Percentiles rank a stretch among this genome's conserved stretches.
phyloP scores from a whole-genome alignment of 1,140 invertebrate species.

The Reticulitermes speratus region DNA sequence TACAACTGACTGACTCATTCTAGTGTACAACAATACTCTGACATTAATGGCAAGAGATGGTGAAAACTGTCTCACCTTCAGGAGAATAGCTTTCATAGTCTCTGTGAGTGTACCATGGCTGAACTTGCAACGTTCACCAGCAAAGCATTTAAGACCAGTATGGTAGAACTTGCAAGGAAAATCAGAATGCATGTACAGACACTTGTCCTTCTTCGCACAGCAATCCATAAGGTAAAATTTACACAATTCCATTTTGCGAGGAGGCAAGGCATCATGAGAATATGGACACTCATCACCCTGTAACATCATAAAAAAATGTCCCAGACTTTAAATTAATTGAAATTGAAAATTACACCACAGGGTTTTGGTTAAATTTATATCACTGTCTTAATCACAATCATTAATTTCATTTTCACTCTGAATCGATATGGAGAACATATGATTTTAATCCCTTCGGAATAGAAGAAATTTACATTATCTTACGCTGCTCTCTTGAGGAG shows the following conservation, averaged over 20 bases:
- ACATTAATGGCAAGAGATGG: too few species aligned
- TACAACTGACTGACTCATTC: too few species aligned
- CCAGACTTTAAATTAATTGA: neutral
- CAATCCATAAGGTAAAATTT: slow-evolving; percentile 96
- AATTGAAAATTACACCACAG: neutral
- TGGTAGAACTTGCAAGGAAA: slow-evolving; percentile 98
- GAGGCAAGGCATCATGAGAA: slow-evolving; percentile 80
- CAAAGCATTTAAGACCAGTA: slow-evolving; percentile 81
- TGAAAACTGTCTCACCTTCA: slow-evolving; percentile 52
- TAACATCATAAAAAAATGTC: slow-evolving; percentile 37
- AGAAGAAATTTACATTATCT: too few species aligned
- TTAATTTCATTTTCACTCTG: neutral
- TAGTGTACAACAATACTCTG: too few species aligned
- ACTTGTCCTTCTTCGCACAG: slow-evolving; percentile 93
- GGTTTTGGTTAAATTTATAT: neutral
- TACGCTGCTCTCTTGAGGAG: too few species aligned
- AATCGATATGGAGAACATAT: neutral
- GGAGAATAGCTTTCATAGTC: slow-evolving; percentile 63
- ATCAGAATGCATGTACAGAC: slow-evolving; percentile 94
- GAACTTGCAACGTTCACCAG: slow-evolving; percentile 85
- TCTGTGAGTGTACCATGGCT: slow-evolving; percentile 83
- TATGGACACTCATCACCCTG: slow-evolving; percentile 77
- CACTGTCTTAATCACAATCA: too few species aligned
- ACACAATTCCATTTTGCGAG: slow-evolving; percentile 90
- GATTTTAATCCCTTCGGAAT: too few species aligned